Evolutionary conservation across 2,888 invertebrate species (phyloP).

Genomic region (Metellina segmentata): DNA sequence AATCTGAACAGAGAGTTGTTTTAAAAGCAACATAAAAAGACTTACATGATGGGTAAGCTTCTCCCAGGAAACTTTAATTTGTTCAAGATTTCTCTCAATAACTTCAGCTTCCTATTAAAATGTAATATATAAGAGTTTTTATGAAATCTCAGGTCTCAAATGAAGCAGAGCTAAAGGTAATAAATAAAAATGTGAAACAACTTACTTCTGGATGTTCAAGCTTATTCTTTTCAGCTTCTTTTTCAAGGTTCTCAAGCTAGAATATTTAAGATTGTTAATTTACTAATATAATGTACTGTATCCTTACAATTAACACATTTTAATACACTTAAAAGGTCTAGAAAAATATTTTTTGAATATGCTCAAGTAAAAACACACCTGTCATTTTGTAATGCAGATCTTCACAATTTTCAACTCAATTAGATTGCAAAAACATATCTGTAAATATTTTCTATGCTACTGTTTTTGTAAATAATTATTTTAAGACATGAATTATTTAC

Average conservation of each 20-base stretch:
- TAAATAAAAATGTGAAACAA: background rate
- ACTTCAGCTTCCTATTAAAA: constrained; percentile 87
- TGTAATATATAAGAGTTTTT: background rate
- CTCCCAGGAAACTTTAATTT: constrained; percentile 97
- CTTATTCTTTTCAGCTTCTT: constrained; percentile 95
- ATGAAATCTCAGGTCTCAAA: background rate
- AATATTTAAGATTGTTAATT: background rate
- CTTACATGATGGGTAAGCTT: constrained; percentile 94
- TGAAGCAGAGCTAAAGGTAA: background rate
- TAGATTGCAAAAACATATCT: no score
- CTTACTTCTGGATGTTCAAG: constrained; percentile 91
- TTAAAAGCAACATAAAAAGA: background rate
- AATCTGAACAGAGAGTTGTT: no score
- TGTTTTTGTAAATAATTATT: background rate
- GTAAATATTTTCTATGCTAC: no score
- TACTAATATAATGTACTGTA: no score
- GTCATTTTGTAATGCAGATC: no score
- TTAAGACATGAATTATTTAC: constrained; percentile 2
- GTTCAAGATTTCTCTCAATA: constrained; percentile 93
- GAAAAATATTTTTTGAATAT: no score
- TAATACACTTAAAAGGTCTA: no score
- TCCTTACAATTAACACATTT: no score
- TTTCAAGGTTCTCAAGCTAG: constrained; percentile 92
- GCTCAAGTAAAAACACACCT: no score
- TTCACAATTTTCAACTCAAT: no score